Percentiles rank a stretch among this genome's conserved stretches.
Evolutionary conservation across 2,113 vertebrate species (phyloP).

Genomic region (Rafetus swinhoei): DNA sequence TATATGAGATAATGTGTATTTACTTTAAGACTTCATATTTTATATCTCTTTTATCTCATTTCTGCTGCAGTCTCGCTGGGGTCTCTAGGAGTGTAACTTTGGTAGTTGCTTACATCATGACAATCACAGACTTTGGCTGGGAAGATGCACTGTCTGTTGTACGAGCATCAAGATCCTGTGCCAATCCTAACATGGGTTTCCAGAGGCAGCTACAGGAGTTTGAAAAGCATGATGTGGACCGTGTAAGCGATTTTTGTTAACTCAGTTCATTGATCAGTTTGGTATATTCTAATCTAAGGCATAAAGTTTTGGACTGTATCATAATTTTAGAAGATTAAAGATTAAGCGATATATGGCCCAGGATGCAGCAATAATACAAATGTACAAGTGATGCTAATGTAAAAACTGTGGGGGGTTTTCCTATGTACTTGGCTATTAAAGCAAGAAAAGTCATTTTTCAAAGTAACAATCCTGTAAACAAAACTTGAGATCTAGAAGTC

Average conservation of each 20-base stretch:
- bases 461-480: background rate
- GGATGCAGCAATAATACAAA: background rate
- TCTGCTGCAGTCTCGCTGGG: constrained; percentile 87
- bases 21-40: background rate
- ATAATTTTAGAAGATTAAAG: background rate
- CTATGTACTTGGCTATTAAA: background rate
- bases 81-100: constrained; percentile 95
- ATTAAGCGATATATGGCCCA: background rate
- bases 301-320: background rate
- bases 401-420: background rate
- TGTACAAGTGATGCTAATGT: background rate
- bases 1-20: background rate
- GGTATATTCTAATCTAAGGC: background rate
- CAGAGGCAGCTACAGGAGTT: constrained; percentile 94
- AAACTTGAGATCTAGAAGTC: background rate
- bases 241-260: constrained; percentile 76
- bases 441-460: background rate
- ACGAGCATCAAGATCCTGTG: constrained; percentile 86
- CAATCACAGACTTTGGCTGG: constrained; percentile 93
- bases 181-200: constrained; percentile 93
- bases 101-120: constrained; percentile 97
- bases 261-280: background rate
- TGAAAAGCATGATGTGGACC: constrained; percentile 83
- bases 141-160: constrained; percentile 90
- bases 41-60: background rate